Conservation (phyloP, 2,888 invertebrate genomes). For the Laspeyria flexula region DNA sequence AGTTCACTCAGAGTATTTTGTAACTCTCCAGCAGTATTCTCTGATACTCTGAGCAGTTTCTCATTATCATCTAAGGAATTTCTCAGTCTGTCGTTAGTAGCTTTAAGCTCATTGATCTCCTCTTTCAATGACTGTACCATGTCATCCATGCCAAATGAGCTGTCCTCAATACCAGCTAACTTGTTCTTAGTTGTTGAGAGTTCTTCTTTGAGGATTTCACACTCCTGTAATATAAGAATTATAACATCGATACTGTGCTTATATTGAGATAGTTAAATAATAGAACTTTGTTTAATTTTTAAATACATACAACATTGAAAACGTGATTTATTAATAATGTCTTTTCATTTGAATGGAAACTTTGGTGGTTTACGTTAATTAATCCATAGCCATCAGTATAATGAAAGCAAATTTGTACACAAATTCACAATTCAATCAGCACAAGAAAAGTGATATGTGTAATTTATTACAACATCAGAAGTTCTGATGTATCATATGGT, state of each 20-base stretch:
- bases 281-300: no score
- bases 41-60: constrained; percentile 87
- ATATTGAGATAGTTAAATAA: not conserved
- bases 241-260: no score
- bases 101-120: constrained; percentile 86
- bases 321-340: no score
- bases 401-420: no score
- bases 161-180: constrained; percentile 88
- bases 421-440: no score
- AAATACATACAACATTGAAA: no score
- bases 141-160: constrained; percentile 90
- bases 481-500: no score
- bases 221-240: constrained; percentile 86
- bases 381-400: no score
- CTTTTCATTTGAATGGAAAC: no score
- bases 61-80: constrained; percentile 88
- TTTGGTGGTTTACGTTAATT: no score
- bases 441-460: no score
- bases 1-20: constrained; percentile 91
- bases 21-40: constrained; percentile 92
- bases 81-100: constrained; percentile 88
- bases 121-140: constrained; percentile 89
- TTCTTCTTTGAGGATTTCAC: constrained; percentile 88
- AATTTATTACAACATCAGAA: no score
- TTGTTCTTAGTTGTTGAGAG: constrained; percentile 85